A percentile compares a stretch with the other conserved stretches of the same genome.
Conservation (phyloP, 2,113 vertebrate genomes). For the Python bivittatus region DNA sequence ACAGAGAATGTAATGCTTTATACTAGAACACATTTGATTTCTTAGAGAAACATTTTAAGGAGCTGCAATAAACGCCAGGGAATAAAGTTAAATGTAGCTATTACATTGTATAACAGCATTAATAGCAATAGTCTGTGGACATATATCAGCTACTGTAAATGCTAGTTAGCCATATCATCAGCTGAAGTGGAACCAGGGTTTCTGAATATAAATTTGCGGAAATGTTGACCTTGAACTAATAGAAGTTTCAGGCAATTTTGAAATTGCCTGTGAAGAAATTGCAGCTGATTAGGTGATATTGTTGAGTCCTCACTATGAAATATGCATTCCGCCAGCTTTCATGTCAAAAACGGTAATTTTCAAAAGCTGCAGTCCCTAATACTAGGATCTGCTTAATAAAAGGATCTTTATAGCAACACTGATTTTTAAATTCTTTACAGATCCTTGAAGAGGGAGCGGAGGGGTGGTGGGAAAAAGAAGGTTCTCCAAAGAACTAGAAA, state of each 20-base stretch:
- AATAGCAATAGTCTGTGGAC: neutral
- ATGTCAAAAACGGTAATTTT: conserved; percentile 37
- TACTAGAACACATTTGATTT: neutral
- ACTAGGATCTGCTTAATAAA: conserved; percentile 42
- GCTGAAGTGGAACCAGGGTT: neutral
- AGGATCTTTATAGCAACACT: conserved; percentile 28
- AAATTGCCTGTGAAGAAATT: conserved; percentile 2
- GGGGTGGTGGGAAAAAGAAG: conserved; percentile 21
- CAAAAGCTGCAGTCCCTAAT: conserved; percentile 29
- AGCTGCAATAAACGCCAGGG: neutral
- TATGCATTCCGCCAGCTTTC: conserved; percentile 15
- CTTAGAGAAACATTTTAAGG: neutral
- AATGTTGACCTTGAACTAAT: neutral
- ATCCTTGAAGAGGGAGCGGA: neutral
- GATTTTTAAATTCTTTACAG: conserved; percentile 41
- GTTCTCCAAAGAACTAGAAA: conserved; percentile 30
- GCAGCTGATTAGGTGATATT: neutral
- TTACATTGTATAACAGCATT: neutral
- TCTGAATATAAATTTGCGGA: neutral
- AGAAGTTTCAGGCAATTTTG: conserved; percentile 13
- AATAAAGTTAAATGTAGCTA: neutral
- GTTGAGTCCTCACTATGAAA: conserved; percentile 17
- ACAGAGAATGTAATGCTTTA: neutral
- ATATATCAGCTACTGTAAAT: neutral
- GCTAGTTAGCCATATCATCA: neutral